phyloP scores from a whole-genome alignment of 2,113 vertebrate species.

The Pelmatolapia mariae region DNA sequence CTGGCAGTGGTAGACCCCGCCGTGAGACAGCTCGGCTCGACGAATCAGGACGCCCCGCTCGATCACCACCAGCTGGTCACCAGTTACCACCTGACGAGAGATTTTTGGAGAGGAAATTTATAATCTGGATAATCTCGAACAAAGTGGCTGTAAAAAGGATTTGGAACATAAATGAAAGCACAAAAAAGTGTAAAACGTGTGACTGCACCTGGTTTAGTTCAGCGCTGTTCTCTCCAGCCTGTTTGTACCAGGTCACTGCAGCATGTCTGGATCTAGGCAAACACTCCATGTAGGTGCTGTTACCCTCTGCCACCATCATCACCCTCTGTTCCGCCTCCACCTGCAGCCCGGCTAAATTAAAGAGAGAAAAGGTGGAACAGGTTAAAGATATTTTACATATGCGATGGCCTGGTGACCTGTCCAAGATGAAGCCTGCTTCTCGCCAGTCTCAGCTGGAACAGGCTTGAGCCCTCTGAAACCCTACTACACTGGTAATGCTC shows the following conservation, averaged over 20 bases:
- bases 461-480: background rate
- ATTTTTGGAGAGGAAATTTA: background rate
- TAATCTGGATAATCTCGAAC: background rate
- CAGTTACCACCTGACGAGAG: conserved; percentile 62
- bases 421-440: background rate
- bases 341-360: conserved; percentile 66
- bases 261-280: conserved; percentile 77
- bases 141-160: background rate
- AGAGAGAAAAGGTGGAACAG: background rate
- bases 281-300: conserved; percentile 80
- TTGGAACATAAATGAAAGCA: background rate
- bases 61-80: conserved; percentile 73
- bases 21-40: conserved; percentile 66
- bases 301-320: conserved; percentile 76
- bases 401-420: background rate
- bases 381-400: background rate
- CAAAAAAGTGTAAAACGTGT: background rate
- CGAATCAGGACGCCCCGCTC: conserved; percentile 75
- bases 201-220: conserved; percentile 69
- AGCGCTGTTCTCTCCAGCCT: conserved; percentile 72
- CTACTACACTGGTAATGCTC: background rate
- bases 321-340: conserved; percentile 74
- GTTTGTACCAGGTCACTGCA: conserved; percentile 74
- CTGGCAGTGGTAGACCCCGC: conserved; percentile 76
- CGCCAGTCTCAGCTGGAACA: background rate